These are phyloP conservation scores for Yoshiicerus persimilis DNA, from an alignment of 1,140 invertebrate genomes.

Conservation along the genomic window DNA sequence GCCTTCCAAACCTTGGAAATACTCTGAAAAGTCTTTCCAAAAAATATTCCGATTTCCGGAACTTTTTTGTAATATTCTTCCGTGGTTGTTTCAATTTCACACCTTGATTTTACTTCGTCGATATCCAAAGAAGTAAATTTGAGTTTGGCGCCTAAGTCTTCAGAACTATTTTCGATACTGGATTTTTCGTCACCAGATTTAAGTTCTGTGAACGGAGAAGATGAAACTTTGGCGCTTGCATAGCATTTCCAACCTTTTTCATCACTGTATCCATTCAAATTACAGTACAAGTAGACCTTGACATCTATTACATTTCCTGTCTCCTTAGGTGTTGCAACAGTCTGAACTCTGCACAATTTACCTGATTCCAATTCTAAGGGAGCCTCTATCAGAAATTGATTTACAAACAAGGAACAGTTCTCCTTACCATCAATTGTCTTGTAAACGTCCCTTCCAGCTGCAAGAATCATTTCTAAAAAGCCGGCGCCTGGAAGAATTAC, in stretches of 20 bases:
- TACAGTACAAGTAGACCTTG: background rate
- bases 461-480: constrained; percentile 23
- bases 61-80: background rate
- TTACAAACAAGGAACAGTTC: background rate
- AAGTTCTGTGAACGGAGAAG: background rate
- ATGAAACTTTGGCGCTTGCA: background rate
- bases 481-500: constrained; percentile 26
- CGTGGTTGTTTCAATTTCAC: no score
- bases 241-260: background rate
- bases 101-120: no score
- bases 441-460: background rate
- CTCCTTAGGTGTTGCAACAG: background rate
- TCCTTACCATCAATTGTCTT: background rate
- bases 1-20: background rate
- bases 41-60: constrained; percentile 11
- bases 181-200: background rate
- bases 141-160: background rate
- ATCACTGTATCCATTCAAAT: background rate
- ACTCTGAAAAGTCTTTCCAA: constrained; percentile 33
- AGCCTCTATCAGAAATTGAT: constrained; percentile 25
- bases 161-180: background rate
- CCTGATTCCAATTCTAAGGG: background rate
- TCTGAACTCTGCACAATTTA: background rate
- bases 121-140: no score
- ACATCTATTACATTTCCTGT: background rate